These are phyloP conservation scores for Caenorhabditis tropicalis DNA, from an alignment of 1,140 invertebrate species.

Conservation along the genomic window DNA sequence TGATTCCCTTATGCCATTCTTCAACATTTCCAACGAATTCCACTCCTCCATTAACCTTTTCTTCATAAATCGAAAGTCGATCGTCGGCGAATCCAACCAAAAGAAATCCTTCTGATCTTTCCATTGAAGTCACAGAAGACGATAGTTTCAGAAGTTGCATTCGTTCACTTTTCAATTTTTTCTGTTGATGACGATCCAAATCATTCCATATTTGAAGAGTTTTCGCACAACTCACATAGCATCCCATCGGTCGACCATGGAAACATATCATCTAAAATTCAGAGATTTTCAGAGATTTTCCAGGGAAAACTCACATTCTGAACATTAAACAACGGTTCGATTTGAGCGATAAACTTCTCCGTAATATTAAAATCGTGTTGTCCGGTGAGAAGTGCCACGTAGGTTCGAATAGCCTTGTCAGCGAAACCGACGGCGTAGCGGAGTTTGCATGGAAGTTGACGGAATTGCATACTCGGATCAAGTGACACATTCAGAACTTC, in stretches of 20 bases:
- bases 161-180: conserved; percentile 53
- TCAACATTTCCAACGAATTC: conserved; percentile 23
- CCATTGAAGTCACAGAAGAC: conserved; percentile 28
- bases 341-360: conserved; percentile 53
- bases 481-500: conserved; percentile 47
- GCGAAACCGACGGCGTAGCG: conserved; percentile 50
- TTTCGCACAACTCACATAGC: conserved; percentile 41
- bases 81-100: conserved; percentile 44
- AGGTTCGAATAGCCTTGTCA: conserved; percentile 48
- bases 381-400: conserved; percentile 48
- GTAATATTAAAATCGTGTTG: conserved; percentile 47
- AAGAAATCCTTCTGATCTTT: conserved; percentile 26
- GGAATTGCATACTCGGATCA: conserved; percentile 49
- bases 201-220: conserved; percentile 54
- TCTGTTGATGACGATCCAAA: conserved; percentile 51
- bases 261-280: conserved; percentile 49
- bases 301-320: neutral
- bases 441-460: conserved; percentile 50
- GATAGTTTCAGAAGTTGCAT: conserved; percentile 45
- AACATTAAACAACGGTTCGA: conserved; percentile 44
- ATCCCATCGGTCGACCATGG: conserved; percentile 52
- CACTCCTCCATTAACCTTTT: conserved; percentile 41
- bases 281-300: neutral
- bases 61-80: conserved; percentile 47
- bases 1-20: neutral